These are phyloP conservation scores for Bambusicola thoracicus DNA, from an alignment of 2,113 vertebrate genomes.

Conservation along the genomic window DNA sequence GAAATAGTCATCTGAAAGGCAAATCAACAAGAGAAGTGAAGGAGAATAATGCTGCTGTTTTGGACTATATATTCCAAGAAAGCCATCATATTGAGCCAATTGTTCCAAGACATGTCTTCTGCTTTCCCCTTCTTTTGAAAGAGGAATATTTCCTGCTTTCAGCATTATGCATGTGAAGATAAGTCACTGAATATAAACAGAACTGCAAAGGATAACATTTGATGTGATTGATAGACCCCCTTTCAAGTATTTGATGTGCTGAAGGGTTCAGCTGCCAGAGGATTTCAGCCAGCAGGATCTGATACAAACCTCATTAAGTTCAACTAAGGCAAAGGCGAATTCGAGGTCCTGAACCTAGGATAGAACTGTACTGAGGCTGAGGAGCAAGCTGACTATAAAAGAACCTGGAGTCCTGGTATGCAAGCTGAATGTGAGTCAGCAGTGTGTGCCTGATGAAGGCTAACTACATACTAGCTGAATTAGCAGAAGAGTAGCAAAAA, in stretches of 20 bases:
- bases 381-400: background rate
- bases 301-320: background rate
- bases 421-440: background rate
- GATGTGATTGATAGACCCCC: background rate
- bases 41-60: background rate
- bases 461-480: background rate
- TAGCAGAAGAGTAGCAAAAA: background rate
- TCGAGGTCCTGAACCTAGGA: background rate
- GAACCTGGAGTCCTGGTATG: background rate
- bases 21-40: background rate
- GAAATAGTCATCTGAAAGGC: background rate
- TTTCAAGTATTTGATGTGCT: background rate
- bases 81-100: background rate
- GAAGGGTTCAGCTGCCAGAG: background rate
- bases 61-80: background rate
- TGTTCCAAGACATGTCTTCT: background rate
- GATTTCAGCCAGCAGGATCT: background rate
- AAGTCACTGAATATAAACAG: background rate
- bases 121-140: background rate
- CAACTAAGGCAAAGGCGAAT: background rate
- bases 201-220: background rate
- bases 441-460: background rate
- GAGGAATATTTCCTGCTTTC: background rate
- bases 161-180: background rate
- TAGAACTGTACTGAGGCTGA: background rate